These are phyloP conservation scores for Apis dorsata DNA, from an alignment of 1,140 invertebrate species.

Conservation along the genomic window DNA sequence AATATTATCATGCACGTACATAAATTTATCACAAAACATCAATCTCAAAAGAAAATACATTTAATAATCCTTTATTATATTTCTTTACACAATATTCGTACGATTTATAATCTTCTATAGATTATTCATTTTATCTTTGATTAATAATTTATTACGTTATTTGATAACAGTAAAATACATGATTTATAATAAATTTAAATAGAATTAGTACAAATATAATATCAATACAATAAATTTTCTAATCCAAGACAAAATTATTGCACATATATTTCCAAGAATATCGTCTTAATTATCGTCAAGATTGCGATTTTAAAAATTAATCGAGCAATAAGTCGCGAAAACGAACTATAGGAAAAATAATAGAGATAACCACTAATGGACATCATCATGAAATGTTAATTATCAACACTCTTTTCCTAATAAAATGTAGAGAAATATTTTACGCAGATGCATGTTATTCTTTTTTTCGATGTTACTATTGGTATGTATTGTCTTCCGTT, in stretches of 20 bases:
- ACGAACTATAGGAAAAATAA: not conserved
- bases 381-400: not conserved
- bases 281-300: slow-evolving; percentile 21
- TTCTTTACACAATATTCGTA: too few relatives aligned
- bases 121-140: too few relatives aligned
- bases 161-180: too few relatives aligned
- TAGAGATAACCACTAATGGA: not conserved
- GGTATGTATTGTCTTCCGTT: slow-evolving; percentile 61
- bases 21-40: not conserved
- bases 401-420: not conserved
- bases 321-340: not conserved
- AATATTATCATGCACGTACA: not conserved
- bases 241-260: not conserved
- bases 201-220: not conserved
- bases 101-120: too few relatives aligned
- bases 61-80: too few relatives aligned
- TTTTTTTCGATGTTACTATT: slow-evolving; percentile 32
- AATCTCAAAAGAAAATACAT: too few relatives aligned
- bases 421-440: slow-evolving; percentile 15
- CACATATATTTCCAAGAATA: not conserved
- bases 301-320: slow-evolving; percentile 21
- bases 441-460: slow-evolving; percentile 14
- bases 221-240: not conserved
- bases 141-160: too few relatives aligned
- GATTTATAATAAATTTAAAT: too few relatives aligned